Conservation (phyloP, 2,797 vertebrate genomes). For the Melanotaenia parkinsoni region DNA sequence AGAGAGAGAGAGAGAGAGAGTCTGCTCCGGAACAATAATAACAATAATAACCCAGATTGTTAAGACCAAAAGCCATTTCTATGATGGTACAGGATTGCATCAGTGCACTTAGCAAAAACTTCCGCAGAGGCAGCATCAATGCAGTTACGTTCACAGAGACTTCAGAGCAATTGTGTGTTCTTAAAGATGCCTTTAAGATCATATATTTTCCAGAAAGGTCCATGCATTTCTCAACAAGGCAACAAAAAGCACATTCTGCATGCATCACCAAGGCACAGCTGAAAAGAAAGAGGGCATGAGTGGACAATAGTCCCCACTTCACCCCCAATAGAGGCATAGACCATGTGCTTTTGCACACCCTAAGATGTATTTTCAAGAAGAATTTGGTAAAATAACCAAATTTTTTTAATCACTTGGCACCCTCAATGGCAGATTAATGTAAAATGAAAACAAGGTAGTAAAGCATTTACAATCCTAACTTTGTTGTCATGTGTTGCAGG, state of each 20-base stretch:
- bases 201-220: neutral
- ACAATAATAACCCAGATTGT: neutral
- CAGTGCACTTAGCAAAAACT: neutral
- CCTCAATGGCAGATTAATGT: neutral
- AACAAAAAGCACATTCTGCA: neutral
- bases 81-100: too few species aligned
- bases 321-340: neutral
- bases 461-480: neutral
- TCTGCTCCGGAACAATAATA: neutral
- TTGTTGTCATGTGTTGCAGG: neutral
- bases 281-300: neutral
- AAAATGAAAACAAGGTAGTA: neutral
- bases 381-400: neutral
- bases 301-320: neutral
- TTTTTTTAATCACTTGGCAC: too few species aligned
- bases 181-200: neutral
- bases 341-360: neutral
- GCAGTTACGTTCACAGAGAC: too few species aligned
- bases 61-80: neutral
- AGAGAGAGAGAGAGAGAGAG: neutral
- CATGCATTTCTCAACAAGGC: neutral
- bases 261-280: neutral
- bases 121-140: too few species aligned
- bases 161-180: too few species aligned
- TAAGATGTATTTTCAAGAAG: neutral